Conservation (phyloP, 2,888 invertebrate species). For the Cephus pulcher region DNA sequence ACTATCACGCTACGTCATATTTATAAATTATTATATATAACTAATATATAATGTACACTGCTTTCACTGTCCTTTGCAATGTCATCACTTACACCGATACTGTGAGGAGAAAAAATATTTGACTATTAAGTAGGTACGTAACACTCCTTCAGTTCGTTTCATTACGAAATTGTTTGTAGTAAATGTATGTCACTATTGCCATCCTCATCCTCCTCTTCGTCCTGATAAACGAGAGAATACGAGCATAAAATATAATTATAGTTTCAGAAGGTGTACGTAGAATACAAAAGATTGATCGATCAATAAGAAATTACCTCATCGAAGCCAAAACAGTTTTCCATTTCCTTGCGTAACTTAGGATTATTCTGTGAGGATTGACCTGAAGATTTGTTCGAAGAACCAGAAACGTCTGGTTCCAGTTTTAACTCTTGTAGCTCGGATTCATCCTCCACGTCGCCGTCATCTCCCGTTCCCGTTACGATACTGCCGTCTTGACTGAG, state of each 20-base stretch:
- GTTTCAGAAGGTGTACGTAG: not conserved
- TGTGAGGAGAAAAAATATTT: constrained; percentile 51
- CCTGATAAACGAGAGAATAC: constrained; percentile 45
- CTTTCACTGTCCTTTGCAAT: constrained; percentile 28
- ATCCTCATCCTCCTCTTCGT: constrained; percentile 68
- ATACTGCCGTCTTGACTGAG: constrained; percentile 66
- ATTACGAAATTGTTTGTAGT: constrained; percentile 63
- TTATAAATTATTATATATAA: constrained; percentile 55
- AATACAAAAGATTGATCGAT: constrained; percentile 16
- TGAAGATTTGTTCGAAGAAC: constrained; percentile 53
- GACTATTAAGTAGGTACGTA: constrained; percentile 56
- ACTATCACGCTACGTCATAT: constrained; percentile 48
- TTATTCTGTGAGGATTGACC: constrained; percentile 48
- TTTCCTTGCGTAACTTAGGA: constrained; percentile 71
- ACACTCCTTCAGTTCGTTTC: constrained; percentile 36
- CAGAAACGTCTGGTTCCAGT: constrained; percentile 44
- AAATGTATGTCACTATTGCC: constrained; percentile 61
- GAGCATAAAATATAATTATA: constrained; percentile 15
- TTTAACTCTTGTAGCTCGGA: constrained; percentile 52
- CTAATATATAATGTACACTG: constrained; percentile 53
- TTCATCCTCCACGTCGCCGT: constrained; percentile 66
- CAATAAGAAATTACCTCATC: constrained; percentile 72
- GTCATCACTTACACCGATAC: constrained; percentile 40
- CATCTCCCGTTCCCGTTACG: constrained; percentile 60
- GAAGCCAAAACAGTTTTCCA: constrained; percentile 86